These are phyloP conservation scores for Spea hammondii DNA, from an alignment of 2,797 vertebrate genomes.

Conservation along the genomic window DNA sequence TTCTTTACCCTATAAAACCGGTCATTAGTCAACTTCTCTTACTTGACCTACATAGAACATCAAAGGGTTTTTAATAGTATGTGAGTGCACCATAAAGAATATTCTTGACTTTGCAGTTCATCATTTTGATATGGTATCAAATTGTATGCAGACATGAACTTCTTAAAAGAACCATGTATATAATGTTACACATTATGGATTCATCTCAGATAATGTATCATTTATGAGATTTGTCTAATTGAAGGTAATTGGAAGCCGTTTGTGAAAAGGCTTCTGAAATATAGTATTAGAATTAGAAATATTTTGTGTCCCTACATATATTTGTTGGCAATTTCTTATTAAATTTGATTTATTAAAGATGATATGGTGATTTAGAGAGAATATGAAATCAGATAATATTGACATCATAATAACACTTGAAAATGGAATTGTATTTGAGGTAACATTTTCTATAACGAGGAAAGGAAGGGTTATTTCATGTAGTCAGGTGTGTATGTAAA, in stretches of 20 bases:
- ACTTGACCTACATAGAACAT: slow-evolving; percentile 46
- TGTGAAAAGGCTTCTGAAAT: not conserved
- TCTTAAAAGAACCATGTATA: not conserved
- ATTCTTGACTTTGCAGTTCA: not conserved
- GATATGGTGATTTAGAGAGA: not conserved
- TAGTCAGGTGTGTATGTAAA: no score
- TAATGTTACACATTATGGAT: slow-evolving; percentile 9
- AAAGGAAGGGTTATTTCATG: no score
- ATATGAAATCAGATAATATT: no score
- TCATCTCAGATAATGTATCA: slow-evolving; percentile 7
- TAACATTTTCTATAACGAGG: no score
- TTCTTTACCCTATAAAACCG: slow-evolving; percentile 33
- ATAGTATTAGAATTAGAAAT: slow-evolving; percentile 8
- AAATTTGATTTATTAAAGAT: not conserved
- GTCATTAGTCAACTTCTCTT: slow-evolving; percentile 44
- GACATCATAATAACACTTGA: not conserved
- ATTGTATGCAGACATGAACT: not conserved
- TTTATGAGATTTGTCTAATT: slow-evolving; percentile 15
- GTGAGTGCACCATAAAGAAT: not conserved
- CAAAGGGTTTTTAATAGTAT: slow-evolving; percentile 30
- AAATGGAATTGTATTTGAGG: no score
- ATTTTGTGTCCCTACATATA: not conserved
- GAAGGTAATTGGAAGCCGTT: not conserved
- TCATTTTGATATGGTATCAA: slow-evolving; percentile 16
- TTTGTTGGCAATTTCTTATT: no score